Evolutionary conservation across 2,797 vertebrate genomes (phyloP).

Genomic region (Urophycis tenuis): DNA sequence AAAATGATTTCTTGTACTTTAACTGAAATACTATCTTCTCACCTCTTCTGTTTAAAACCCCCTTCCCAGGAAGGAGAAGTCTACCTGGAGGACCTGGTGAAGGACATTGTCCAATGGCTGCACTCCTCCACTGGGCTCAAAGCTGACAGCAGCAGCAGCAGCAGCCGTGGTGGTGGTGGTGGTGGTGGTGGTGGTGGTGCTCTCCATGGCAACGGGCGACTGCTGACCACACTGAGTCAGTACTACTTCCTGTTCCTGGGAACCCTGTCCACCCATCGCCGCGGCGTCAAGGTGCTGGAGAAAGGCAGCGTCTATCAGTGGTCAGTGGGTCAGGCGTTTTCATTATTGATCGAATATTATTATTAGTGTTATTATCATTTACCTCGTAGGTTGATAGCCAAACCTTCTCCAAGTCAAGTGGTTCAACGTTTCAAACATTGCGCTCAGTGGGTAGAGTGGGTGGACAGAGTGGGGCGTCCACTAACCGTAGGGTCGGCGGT

Average conservation of each 20-base stretch:
- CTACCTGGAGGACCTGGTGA: conserved; percentile 92
- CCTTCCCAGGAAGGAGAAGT: conserved; percentile 80
- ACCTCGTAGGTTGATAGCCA: not conserved
- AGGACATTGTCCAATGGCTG: conserved; percentile 92
- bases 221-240: conserved; percentile 93
- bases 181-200: not conserved
- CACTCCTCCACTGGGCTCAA: conserved; percentile 86
- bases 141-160: conserved; percentile 75
- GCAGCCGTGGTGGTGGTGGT: too few relatives aligned
- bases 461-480: too few relatives aligned
- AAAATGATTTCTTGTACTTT: not conserved
- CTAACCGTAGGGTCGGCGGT: too few relatives aligned
- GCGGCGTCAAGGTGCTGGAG: conserved; percentile 96
- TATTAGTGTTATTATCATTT: not conserved
- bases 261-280: conserved; percentile 88
- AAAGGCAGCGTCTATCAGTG: conserved; percentile 98
- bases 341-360: not conserved
- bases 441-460: too few relatives aligned
- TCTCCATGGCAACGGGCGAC: conserved; percentile 85
- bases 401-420: not conserved
- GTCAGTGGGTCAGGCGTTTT: conserved; percentile 52
- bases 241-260: conserved; percentile 98
- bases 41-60: not conserved
- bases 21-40: not conserved
- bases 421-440: too few relatives aligned